Evolutionary conservation across 2,113 vertebrate genomes (phyloP).

Genomic region (Apaloderma vittatum): DNA sequence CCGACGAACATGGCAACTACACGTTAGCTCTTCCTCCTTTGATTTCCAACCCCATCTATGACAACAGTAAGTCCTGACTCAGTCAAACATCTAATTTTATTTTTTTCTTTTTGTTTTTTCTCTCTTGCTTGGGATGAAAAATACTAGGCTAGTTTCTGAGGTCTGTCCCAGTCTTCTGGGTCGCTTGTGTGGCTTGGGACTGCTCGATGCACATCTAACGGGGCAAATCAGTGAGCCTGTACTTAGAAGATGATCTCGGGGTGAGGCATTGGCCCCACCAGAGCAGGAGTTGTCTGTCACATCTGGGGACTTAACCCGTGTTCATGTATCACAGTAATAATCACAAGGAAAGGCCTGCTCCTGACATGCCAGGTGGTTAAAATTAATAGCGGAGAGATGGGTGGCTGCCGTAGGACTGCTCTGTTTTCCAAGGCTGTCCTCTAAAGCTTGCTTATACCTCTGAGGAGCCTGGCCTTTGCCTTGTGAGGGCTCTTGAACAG

Average conservation of each 20-base stretch:
- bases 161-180: neutral
- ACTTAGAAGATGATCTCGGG: neutral
- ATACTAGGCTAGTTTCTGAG: neutral
- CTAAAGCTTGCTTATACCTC: neutral
- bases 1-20: conserved; percentile 88
- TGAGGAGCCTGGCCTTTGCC: neutral
- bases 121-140: neutral
- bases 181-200: neutral
- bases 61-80: conserved; percentile 91
- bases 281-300: fast-evolving
- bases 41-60: conserved; percentile 97
- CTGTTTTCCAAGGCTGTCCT: neutral
- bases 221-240: fast-evolving
- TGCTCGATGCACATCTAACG: fast-evolving
- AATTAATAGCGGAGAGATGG: neutral
- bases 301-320: neutral
- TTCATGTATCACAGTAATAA: neutral
- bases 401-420: neutral
- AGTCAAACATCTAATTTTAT: neutral
- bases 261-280: neutral
- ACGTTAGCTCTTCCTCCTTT: conserved; percentile 85
- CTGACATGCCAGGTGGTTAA: fast-evolving
- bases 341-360: neutral
- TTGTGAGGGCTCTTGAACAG: neutral
- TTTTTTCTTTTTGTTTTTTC: neutral